These are phyloP conservation scores for Chrysodeixis includens DNA, from an alignment of 2,888 invertebrate genomes.

Conservation along the genomic window DNA sequence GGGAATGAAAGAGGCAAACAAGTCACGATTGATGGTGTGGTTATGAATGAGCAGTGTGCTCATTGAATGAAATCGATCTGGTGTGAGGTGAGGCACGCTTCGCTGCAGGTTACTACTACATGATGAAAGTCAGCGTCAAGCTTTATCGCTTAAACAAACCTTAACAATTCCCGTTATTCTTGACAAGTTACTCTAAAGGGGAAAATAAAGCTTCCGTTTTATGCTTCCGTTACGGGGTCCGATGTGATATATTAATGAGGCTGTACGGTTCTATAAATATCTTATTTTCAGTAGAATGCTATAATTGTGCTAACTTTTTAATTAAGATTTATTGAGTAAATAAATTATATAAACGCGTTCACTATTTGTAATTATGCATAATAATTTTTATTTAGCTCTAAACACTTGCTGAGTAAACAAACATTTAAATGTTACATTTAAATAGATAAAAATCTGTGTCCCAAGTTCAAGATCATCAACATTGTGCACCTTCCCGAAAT, in stretches of 20 bases:
- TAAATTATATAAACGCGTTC: too few relatives aligned
- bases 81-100: slow-evolving; percentile 31
- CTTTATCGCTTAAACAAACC: slow-evolving; percentile 46
- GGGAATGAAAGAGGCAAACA: slow-evolving; percentile 30
- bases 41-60: slow-evolving; percentile 53
- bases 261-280: too few relatives aligned
- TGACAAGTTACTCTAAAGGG: slow-evolving; percentile 6
- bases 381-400: not conserved
- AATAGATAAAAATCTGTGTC: not conserved
- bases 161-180: slow-evolving; percentile 33
- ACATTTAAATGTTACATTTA: not conserved
- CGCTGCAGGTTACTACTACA: slow-evolving; percentile 37
- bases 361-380: not conserved
- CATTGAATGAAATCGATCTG: slow-evolving; percentile 49
- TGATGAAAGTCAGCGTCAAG: slow-evolving; percentile 26
- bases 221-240: not conserved
- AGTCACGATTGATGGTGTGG: slow-evolving; percentile 52
- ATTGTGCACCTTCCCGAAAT: slow-evolving; percentile 3
- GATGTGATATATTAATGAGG: not conserved
- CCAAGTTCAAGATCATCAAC: not conserved
- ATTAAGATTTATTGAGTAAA: too few relatives aligned
- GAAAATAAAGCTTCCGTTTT: not conserved
- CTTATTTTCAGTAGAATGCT: too few relatives aligned
- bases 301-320: too few relatives aligned
- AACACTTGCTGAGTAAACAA: not conserved